Evolutionary conservation across 2,113 vertebrate species (phyloP).

Genomic region (Chionomys nivalis): DNA sequence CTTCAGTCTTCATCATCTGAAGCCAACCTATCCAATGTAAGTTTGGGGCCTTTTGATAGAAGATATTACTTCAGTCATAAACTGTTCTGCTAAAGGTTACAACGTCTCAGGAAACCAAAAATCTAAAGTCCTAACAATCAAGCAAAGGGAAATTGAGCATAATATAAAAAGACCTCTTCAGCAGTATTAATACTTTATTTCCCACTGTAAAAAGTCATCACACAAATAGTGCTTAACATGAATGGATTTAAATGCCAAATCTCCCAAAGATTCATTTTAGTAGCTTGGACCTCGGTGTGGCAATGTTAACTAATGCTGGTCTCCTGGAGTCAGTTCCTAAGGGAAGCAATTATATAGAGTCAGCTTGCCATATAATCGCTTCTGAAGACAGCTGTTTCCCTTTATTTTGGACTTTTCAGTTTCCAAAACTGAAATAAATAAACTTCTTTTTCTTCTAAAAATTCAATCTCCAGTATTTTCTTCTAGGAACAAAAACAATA

Average conservation of each 20-base stretch:
- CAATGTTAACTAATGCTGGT: background rate
- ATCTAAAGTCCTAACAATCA: background rate
- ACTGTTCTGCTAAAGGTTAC: background rate
- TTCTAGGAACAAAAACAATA: background rate
- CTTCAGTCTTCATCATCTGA: constrained; percentile 7
- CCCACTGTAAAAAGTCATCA: background rate
- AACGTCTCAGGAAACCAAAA: background rate
- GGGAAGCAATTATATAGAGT: background rate
- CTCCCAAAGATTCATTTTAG: background rate
- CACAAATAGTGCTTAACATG: background rate
- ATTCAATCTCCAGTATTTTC: background rate
- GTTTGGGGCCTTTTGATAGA: constrained; percentile 43
- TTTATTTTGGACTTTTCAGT: background rate
- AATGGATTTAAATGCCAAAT: background rate
- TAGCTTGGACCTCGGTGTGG: background rate
- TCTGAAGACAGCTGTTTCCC: background rate
- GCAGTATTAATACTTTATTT: background rate
- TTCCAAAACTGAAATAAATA: background rate
- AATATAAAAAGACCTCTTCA: background rate
- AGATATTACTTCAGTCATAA: constrained; percentile 19
- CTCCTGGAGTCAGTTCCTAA: background rate
- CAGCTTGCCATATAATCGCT: background rate
- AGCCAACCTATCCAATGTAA: constrained; percentile 54
- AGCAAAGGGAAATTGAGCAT: background rate
- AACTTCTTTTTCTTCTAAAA: background rate